Evolutionary conservation across 2,888 invertebrate species (phyloP).

Genomic region (Glyphotaelius pellucidus): DNA sequence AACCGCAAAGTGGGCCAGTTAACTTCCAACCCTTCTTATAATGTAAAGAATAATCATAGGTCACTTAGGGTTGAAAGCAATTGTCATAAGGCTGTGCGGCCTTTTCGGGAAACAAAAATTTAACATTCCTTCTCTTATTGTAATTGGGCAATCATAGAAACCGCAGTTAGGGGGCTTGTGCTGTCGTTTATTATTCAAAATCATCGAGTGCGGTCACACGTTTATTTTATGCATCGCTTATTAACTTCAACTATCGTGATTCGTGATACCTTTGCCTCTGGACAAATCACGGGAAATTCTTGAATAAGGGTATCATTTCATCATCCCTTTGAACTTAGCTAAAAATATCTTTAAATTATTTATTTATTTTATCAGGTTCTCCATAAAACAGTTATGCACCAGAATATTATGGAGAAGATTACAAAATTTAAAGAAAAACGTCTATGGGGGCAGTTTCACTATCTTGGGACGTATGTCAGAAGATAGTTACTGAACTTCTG

Average conservation of each 20-base stretch:
- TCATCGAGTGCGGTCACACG: slow-evolving; percentile 59
- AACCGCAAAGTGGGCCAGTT: slow-evolving; percentile 63
- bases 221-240: slow-evolving; percentile 48
- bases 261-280: background rate
- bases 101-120: slow-evolving; percentile 58
- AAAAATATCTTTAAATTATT: background rate
- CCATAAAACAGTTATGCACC: too few species aligned
- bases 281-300: background rate
- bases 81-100: slow-evolving; percentile 58
- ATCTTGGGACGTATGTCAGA: too few species aligned
- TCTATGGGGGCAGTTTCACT: too few species aligned
- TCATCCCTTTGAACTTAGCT: background rate
- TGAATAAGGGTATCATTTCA: background rate
- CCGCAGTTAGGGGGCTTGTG: slow-evolving; percentile 32
- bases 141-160: slow-evolving; percentile 55
- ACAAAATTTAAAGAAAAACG: too few species aligned
- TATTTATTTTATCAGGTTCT: background rate
- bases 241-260: background rate
- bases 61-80: slow-evolving; percentile 56
- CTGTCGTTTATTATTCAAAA: slow-evolving; percentile 50
- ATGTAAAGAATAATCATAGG: slow-evolving; percentile 62
- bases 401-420: too few species aligned
- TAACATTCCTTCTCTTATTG: slow-evolving; percentile 55
- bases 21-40: slow-evolving; percentile 61
- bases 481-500: too few species aligned